A percentile compares a stretch with the other conserved stretches of the same genome.
Conservation (phyloP, 2,888 invertebrate species). For the Ceramica pisi region DNA sequence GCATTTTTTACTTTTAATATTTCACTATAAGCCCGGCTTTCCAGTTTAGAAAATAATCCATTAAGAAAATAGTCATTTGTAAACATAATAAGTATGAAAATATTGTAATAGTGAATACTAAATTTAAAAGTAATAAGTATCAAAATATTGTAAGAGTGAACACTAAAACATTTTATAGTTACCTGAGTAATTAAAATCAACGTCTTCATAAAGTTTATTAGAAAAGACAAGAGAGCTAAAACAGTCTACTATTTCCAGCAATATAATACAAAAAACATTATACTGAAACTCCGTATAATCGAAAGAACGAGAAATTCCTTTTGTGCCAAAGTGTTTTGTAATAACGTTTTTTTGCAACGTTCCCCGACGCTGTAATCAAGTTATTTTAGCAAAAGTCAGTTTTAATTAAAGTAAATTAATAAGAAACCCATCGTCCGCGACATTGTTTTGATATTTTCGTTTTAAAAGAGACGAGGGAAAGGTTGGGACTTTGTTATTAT, state of each 20-base stretch:
- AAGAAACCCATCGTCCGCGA: constrained; percentile 54
- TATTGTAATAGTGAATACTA: background rate
- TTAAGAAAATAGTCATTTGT: background rate
- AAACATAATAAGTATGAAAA: background rate
- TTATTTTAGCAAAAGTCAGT: constrained; percentile 64
- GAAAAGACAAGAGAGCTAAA: constrained; percentile 1
- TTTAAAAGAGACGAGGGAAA: constrained; percentile 11
- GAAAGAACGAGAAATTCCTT: constrained; percentile 54
- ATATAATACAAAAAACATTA: constrained; percentile 34
- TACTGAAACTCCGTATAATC: constrained; percentile 35
- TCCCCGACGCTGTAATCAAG: constrained; percentile 57
- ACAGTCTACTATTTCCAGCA: constrained; percentile 30
- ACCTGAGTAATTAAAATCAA: constrained; percentile 24
- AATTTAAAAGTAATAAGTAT: no score
- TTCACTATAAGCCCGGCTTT: background rate
- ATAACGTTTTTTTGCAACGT: constrained; percentile 48
- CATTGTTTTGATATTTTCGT: constrained; percentile 61
- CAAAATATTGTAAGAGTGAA: background rate
- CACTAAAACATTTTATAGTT: background rate
- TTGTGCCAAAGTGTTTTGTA: constrained; percentile 55
- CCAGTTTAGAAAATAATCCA: background rate
- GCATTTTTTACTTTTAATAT: no score
- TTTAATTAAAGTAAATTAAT: constrained; percentile 68
- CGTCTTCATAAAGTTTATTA: constrained; percentile 14
- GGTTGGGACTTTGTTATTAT: constrained; percentile 19